Base-by-base conservation (phyloP, 1,140 invertebrate genomes). In the Holotrichia oblita region DNA sequence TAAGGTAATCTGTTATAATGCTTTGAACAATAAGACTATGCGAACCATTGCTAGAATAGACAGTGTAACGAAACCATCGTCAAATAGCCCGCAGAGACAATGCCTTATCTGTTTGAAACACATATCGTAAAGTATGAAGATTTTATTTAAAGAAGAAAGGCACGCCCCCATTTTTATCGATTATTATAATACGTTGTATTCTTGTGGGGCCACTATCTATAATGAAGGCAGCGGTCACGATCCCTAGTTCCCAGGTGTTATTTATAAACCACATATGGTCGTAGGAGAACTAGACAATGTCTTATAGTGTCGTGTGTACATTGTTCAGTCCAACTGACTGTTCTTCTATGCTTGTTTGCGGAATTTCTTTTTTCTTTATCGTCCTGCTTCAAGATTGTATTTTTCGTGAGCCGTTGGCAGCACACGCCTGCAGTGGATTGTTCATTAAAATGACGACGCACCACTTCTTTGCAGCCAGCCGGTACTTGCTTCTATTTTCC, bases 211-310 rank as follows among this genome's bases (percentile, higher is more conserved):
- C 77, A 55, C 77, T 78, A 78, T 78, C 77, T 73, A 74, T 78
- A 78, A 78, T 78, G 77, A 78, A 73, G 77, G 40, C 24, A 48
- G 42, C 48, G 77, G 77, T 78, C 77, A 78, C 73, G 73, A 79
- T 73, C 41, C 78, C 27, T 75, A 41, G 61, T 55, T 64, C 55
- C 48, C 44, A 61, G 75, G 78, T 76, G 78, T 79, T 79, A 79
- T 79, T 79, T 79, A 79, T 79, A 79, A 75, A 79, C 73, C 73
- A 79, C 78, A 79, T 79, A 79, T 79, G 78, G 78, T 69, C 24
- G 73, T 40, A 48, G 22, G 22, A 69, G 22, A 69, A 69, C 61
- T 34, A 69, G 73, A 79, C 78, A 79, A 75, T 79, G 73, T 75
- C 78, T 64, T 79, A 77, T 69, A 42, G 78, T 79, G 78, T 79